Base-by-base conservation (phyloP, 2,797 vertebrate genomes). In the Halcyon chelicuti region DNA sequence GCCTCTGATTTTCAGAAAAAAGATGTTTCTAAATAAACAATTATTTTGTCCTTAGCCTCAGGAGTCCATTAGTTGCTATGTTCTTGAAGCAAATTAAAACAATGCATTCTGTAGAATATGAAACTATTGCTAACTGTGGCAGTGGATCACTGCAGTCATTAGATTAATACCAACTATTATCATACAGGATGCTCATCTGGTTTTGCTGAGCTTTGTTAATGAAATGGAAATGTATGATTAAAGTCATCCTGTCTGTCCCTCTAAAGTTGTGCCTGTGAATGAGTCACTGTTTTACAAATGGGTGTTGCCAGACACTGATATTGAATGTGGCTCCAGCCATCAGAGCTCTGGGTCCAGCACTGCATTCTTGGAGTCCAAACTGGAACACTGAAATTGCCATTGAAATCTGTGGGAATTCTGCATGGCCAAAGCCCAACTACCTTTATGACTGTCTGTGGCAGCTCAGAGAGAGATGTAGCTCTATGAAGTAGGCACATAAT, bases 271-370 rank as follows among this genome's bases (percentile, higher is more conserved):
- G 90, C 93, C 88, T 94, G 84, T 87, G 88, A 92, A 88, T 96
- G 96, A 96, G 84, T 96, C 96, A 97, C 68, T 97, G 94, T 89
- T 96, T 96, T 95, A 97, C 93, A 95, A 95, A 90, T 88, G 95
- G 96, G 88, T 90, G 90, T 96, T 95, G 94, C 91, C 96, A 96
- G 94, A 96, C 80, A 0, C 72, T 94, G 94, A 94, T 96, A 94
- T 91, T 95, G 93, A 97, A 81, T 94, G 79, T 3, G 95, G 94
- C 96, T 97, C 97, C 97, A 97, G 95, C 79, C 77, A 28, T 94
- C 80, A 70, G 85, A 88, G 66, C 61, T 96, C 81, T 86, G 86
- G 90, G 89, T 92, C 94, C 90, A 93, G 61, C 77, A 44, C 66
- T 26, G 8, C 95, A 86, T 94, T 95, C 78, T 95, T 96, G 93